Evolutionary conservation across 2,113 vertebrate species (phyloP).

Genomic region (Gracilinanus agilis): DNA sequence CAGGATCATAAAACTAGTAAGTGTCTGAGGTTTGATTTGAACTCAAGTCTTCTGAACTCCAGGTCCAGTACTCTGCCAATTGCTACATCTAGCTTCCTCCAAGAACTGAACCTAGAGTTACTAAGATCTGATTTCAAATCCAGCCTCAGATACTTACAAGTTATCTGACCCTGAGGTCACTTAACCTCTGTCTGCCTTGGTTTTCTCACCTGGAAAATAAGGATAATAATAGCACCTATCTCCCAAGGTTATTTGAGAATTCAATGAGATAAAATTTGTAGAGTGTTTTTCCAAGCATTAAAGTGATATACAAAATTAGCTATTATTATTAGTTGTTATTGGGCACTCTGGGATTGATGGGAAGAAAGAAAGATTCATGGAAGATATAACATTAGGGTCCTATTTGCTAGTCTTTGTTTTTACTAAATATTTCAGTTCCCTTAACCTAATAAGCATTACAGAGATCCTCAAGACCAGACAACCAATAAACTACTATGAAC

Average conservation of each 20-base stretch:
- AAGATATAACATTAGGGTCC: background rate
- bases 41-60: background rate
- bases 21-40: background rate
- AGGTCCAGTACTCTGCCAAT: background rate
- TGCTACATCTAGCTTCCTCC: background rate
- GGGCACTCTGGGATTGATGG: background rate
- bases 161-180: background rate
- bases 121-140: background rate
- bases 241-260: background rate
- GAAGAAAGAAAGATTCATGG: background rate
- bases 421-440: background rate
- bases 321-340: background rate
- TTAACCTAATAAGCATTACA: background rate
- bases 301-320: background rate
- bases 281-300: background rate
- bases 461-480: background rate
- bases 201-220: background rate
- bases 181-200: background rate
- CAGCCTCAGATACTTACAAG: too few species aligned
- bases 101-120: background rate
- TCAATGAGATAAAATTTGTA: background rate
- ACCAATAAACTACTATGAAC: background rate
- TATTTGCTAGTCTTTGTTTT: background rate
- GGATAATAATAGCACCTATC: background rate
- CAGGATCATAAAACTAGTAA: background rate